These are phyloP conservation scores for Frankliniella intonsa DNA, from an alignment of 2,888 invertebrate genomes.

Conservation along the genomic window DNA sequence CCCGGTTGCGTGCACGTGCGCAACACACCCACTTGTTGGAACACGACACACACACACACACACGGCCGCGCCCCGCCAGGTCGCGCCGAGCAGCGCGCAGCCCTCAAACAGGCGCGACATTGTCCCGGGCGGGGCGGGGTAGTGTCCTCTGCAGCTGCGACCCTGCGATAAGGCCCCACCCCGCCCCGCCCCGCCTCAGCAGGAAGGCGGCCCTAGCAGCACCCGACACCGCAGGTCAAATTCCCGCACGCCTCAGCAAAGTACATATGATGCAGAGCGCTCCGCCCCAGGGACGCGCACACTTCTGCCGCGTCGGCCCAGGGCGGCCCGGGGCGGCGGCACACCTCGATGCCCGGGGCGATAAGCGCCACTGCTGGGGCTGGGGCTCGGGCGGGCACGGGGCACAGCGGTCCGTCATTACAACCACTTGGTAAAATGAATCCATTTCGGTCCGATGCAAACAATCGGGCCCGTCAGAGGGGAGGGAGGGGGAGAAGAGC, in stretches of 20 bases:
- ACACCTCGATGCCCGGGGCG: no score
- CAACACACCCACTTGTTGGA: neutral
- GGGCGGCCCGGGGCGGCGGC: no score
- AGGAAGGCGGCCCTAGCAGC: neutral
- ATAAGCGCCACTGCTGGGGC: no score
- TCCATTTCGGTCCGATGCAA: neutral
- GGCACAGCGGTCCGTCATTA: neutral
- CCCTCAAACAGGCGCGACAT: neutral
- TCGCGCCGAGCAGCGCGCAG: neutral
- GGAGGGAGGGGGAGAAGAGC: neutral
- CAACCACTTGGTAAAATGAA: constrained; percentile 27
- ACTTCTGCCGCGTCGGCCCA: no score
- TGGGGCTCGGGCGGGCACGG: no score
- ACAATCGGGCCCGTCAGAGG: neutral
- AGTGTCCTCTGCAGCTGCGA: neutral
- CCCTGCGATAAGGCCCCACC: neutral
- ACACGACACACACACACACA: neutral
- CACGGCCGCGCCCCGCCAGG: no score
- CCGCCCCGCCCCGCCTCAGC: constrained; percentile 4
- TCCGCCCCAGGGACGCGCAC: neutral
- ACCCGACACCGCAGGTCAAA: neutral
- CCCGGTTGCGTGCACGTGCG: no score
- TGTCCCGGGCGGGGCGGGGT: neutral
- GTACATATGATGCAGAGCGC: constrained; percentile 31
- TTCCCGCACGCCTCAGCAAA: neutral